Base-by-base conservation (phyloP, 2,888 invertebrate species). In the Criorhina ranunculi region DNA sequence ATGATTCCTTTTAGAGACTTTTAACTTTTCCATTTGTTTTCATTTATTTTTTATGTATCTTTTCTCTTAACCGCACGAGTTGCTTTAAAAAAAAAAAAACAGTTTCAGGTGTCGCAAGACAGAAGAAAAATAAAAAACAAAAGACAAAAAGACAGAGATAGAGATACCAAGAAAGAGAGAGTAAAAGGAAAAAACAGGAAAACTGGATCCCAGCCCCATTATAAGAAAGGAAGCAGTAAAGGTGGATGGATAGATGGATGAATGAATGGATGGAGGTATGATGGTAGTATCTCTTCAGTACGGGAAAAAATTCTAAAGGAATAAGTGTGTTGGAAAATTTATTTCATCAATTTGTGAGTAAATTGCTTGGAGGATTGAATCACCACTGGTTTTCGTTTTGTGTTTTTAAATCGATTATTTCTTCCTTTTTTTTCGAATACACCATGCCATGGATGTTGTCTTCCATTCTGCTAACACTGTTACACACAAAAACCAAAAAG, bases 341-440 rank as follows among this genome's bases (percentile, higher is more conserved):
- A 90, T 91, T 90, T 91, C 90, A 90, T 90, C 91, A 91, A 90
- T 90, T 91, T 91, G 88, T 88, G 89, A 91, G 90, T 90, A 90
- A 91, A 91, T 90, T 90, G 91, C 90, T 91, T 90, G 89, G 89
- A 90, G 90, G 89, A 90, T 89, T 89, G 87, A 86, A 88, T 87
- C 86, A 86, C 87, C 85, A 87, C 86, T 86, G 86, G 62, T 78
- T 76, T 80, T 76, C 70, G 70, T 81, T 82, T 72, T 64, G 60
- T 85, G 55, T 77, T 76, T 77, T 82, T 86, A 82, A 82, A 86
- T 86, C 86, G 81, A 86, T 86, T 86, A 76, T 59, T 77, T 75
- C 31, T 79, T 64, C n/a, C 44, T 44, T 60, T 55, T 60, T 24
- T 24, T 24, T 24, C 4, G 24, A 3, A 24, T 24, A 1, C 24